Evolutionary conservation across 2,113 vertebrate genomes (phyloP).

Genomic region (Ellobius talpinus): DNA sequence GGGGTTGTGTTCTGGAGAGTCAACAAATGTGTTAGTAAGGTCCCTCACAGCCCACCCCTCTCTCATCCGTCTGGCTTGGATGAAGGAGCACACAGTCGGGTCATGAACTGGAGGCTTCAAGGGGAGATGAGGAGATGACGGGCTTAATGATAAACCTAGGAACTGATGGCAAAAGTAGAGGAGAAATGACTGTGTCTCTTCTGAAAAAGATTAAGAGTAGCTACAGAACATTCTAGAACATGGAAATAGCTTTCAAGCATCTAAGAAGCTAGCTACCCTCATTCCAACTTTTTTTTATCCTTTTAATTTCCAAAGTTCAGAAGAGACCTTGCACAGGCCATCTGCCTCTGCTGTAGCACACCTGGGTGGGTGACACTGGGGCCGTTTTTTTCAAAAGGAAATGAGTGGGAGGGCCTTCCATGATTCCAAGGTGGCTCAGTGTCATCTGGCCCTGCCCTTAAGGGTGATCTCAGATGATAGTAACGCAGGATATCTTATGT

Average conservation of each 20-base stretch:
- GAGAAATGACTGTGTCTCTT: not conserved
- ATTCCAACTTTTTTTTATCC: not conserved
- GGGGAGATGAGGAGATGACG: not conserved
- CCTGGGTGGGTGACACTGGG: not conserved
- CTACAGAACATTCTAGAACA: not conserved
- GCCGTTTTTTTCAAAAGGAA: not conserved
- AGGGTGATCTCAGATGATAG: not conserved
- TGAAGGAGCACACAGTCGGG: not conserved
- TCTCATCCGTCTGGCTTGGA: not conserved
- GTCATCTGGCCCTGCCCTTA: not conserved
- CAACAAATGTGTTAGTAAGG: not conserved
- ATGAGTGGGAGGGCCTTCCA: not conserved
- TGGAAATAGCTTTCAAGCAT: not conserved
- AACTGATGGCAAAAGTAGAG: not conserved
- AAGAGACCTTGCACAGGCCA: not conserved
- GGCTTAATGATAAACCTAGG: not conserved
- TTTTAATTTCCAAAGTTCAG: slow-evolving; percentile 26
- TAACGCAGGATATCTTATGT: not conserved
- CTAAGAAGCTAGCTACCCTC: not conserved
- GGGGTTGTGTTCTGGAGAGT: not conserved
- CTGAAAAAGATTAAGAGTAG: not conserved
- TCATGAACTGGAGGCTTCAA: not conserved
- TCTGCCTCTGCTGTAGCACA: not conserved
- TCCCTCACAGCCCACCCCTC: not conserved
- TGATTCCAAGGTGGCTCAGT: not conserved